Evolutionary conservation across 1,140 invertebrate species (phyloP), one percentile per base, ranked within the genome.

Genomic region (Drosophila paulistorum): DNA sequence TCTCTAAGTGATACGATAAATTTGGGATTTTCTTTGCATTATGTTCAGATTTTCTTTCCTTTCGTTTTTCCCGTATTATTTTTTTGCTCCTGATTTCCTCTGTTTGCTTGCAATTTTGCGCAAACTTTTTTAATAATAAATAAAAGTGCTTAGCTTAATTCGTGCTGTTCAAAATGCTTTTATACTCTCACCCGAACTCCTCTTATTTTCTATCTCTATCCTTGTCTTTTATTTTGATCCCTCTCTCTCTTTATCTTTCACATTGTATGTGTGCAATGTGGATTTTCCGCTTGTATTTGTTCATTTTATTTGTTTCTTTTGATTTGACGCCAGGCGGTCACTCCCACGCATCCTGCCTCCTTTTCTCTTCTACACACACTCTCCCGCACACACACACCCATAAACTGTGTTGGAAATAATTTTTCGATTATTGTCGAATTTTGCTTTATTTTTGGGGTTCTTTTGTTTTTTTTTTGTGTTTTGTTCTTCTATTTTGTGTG

Each of bases 91-190:
- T 73, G 78, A 77, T 77, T 74, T 68, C 59, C 61, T 35, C 23
- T 66, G 51, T 55, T 70, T 63, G 67, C 77, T 65, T 61, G 59
- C 65, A 61, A 33, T 65, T 63, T 51, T 75, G 67, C 77, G 65
- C 54, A 87, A 87, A 87, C 84, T 87, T 87, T 87, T 87, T 87
- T 87, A 87, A 87, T 87, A 87, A 87, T 87, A 87, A 87, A 87
- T 87, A 87, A 80, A 87, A 87, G 84, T 78, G 84, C 84, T 87
- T 87, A 87, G 78, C 84, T 84, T 87, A 87, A 87, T 87, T 89
- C 74, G 71, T 72, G 68, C 80, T 83, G 55, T 65, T 71, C 73
- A 68, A 71, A 75, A 72, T 61, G 73, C 71, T 75, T 55, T 63
- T 45, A 39, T 63, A 30, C 14, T 37, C 30, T 20, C 35, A 14